phyloP scores from a whole-genome alignment of 2,797 vertebrate species.

The Rhinogobio ventralis region DNA sequence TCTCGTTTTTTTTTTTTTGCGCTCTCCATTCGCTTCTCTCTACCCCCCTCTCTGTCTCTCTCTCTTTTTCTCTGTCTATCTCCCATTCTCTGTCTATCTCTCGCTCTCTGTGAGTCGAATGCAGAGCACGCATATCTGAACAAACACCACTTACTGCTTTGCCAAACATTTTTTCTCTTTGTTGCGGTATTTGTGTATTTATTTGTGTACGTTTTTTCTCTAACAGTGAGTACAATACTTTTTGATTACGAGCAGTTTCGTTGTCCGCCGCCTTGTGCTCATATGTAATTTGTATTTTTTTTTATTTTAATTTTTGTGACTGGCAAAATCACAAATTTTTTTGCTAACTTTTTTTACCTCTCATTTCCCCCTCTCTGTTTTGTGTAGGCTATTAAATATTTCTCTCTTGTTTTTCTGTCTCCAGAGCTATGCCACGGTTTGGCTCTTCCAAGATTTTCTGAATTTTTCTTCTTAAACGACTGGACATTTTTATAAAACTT shows the following conservation, averaged over 20 bases:
- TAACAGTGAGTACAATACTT: constrained; percentile 66
- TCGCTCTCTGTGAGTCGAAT: constrained; percentile 73
- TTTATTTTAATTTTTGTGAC: constrained; percentile 34
- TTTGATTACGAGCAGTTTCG: constrained; percentile 68
- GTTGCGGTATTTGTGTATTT: constrained; percentile 66
- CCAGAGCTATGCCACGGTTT: constrained; percentile 19
- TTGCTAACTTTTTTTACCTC: constrained; percentile 9
- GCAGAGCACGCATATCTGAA: constrained; percentile 82
- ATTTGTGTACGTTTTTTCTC: constrained; percentile 59
- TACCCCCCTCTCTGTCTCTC: constrained; percentile 59
- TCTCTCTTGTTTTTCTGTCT: constrained; percentile 23
- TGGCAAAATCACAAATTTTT: constrained; percentile 49
- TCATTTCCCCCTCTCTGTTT: constrained; percentile 2
- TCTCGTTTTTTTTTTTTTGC: constrained; percentile 68
- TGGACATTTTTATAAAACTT: constrained; percentile 25
- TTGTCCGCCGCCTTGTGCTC: constrained; percentile 24
- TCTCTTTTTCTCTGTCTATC: constrained; percentile 65
- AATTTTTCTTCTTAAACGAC: constrained; percentile 46
- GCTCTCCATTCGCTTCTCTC: constrained; percentile 53
- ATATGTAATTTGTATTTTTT: constrained; percentile 27
- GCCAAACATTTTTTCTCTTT: constrained; percentile 78
- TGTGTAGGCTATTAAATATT: constrained; percentile 19
- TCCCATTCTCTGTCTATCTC: constrained; percentile 48
- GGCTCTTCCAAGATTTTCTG: constrained; percentile 10
- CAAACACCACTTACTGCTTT: constrained; percentile 80